Base-by-base conservation (phyloP, 2,888 invertebrate genomes). In the Drosophila falleni region DNA sequence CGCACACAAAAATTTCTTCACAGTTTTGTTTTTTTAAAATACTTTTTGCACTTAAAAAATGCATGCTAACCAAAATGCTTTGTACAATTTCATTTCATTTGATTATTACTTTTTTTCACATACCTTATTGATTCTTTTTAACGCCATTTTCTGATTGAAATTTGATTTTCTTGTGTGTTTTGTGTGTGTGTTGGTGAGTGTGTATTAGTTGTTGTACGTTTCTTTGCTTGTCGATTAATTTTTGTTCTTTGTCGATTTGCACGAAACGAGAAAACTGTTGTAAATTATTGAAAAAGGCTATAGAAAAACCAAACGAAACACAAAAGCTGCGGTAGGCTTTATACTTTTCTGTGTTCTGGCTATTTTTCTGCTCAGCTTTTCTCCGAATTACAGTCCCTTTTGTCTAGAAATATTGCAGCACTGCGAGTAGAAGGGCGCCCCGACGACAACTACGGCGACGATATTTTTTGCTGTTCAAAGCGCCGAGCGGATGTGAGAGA, bases 61-160 rank as follows among this genome's bases (percentile, higher is more conserved):
- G 51, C 59, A 67, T 68, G 63, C 73, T 59, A 58, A 58, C 53
- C 46, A 77, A 70, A 68, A 66, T 65, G 51, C 63, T 67, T 71
- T 70, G 61, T 73, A 63, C 61, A 74, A 71, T 82, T 79, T 73
- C 67, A 87, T 81, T 64, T 65, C 16, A 42, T 59, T 47, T 23
- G 3, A 23, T 23, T 23, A 23, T 23, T 2, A 58, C 47, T 46
- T 74, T 73, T 81, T 82, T 76, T 74, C 89, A 91, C 90, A 89
- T 92, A 92, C 92, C 97, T 97, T 97, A 96, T 97, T 97, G 95
- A 97, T 97, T 96, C 97, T 96, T 96, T 97, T 97, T 96, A 97
- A 96, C 95, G 97, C 97, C 97, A 97, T 97, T 96, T 95, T 92
- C 89, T 90, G 86, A 89, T 89, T 88, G 89, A 84, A 91, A 91